These are phyloP conservation scores for Turritopsis rubra DNA, from an alignment of 30 jellyfish, hydroid and myxozoan species.

Conservation along the genomic window DNA sequence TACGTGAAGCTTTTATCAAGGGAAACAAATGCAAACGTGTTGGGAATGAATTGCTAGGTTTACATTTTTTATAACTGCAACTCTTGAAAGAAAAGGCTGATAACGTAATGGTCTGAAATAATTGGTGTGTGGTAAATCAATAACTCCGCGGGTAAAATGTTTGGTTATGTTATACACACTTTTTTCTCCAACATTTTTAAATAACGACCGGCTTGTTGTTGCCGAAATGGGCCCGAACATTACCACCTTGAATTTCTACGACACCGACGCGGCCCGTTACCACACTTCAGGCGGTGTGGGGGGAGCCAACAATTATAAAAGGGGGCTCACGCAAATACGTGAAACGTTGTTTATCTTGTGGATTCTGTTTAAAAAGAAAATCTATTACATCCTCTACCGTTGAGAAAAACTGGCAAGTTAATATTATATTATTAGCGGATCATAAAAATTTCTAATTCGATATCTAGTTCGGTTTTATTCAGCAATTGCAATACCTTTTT, in stretches of 20 bases:
- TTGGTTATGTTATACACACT: background rate
- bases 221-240: conserved; percentile 15
- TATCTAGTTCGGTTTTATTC: too few relatives aligned
- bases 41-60: background rate
- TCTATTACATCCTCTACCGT: too few relatives aligned
- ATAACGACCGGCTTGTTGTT: conserved; percentile 15
- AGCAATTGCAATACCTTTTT: too few relatives aligned
- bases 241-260: conserved; percentile 18
- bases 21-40: background rate
- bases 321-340: too few relatives aligned
- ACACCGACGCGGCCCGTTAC: conserved; percentile 2
- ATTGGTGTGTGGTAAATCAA: background rate
- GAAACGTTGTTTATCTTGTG: too few relatives aligned
- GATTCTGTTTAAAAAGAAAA: too few relatives aligned
- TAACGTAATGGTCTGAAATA: background rate
- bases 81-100: background rate
- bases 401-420: too few relatives aligned
- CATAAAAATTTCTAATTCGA: too few relatives aligned
- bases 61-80: background rate
- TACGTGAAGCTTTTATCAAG: background rate
- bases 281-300: too few relatives aligned
- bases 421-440: too few relatives aligned
- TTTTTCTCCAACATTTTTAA: conserved; percentile 13
- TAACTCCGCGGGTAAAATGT: conserved; percentile 10
- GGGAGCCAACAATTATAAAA: too few relatives aligned